Evolutionary conservation across 2,888 invertebrate genomes (phyloP).

Genomic region (Drosophila pseudotakahashii): DNA sequence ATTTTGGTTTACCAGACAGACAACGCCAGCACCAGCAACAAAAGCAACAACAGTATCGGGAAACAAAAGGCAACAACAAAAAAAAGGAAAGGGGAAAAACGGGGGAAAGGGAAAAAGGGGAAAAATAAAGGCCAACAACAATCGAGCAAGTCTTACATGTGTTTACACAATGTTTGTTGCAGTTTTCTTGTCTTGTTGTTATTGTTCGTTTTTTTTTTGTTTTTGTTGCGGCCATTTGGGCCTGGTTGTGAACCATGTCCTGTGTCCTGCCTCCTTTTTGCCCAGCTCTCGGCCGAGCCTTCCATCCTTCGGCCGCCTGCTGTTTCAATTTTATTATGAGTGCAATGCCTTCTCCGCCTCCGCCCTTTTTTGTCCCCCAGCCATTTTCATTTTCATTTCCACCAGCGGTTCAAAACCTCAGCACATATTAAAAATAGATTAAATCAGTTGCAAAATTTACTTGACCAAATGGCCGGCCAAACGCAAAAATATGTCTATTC

Average conservation of each 20-base stretch:
- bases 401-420: conserved; percentile 8
- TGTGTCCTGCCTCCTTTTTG: conserved; percentile 13
- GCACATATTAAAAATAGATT: conserved; percentile 63
- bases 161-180: conserved; percentile 64
- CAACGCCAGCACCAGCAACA: conserved; percentile 60
- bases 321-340: conserved; percentile 74
- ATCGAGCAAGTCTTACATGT: conserved; percentile 65
- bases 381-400: conserved; percentile 27
- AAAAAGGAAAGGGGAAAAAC: background rate
- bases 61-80: background rate
- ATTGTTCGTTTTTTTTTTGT: background rate
- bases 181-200: conserved; percentile 21
- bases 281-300: too few relatives aligned
- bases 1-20: conserved; percentile 78
- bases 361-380: background rate
- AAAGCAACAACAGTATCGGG: conserved; percentile 22
- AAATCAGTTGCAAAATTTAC: conserved; percentile 62
- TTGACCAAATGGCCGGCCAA: conserved; percentile 23
- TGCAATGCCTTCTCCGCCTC: conserved; percentile 17
- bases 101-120: background rate
- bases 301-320: conserved; percentile 46
- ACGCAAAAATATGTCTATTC: background rate
- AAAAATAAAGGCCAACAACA: conserved; percentile 29
- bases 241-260: conserved; percentile 5
- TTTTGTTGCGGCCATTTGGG: conserved; percentile 19